Percentiles rank a stretch among this genome's conserved stretches.
phyloP scores from a whole-genome alignment of 2,888 invertebrate species.

The Neoascia interrupta region DNA sequence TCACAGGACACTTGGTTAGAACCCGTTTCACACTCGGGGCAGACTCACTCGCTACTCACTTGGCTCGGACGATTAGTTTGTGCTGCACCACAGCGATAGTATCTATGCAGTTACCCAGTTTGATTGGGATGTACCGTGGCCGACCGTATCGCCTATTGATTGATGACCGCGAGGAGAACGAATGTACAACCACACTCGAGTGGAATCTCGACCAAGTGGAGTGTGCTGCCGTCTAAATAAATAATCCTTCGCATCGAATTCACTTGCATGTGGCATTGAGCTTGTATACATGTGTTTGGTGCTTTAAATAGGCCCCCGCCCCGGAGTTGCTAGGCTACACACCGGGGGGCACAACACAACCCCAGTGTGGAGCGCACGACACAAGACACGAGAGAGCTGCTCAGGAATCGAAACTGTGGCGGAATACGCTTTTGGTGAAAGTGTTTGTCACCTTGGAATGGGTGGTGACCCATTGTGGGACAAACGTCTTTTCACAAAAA shows the following conservation, averaged over 20 bases:
- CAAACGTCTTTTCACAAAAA: conserved; percentile 1
- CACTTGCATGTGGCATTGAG: conserved; percentile 56
- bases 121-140: conserved; percentile 73
- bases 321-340: conserved; percentile 49
- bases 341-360: conserved; percentile 2
- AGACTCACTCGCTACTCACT: conserved; percentile 75
- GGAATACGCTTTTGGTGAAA: not conserved
- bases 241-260: conserved; percentile 15
- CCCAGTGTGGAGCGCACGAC: too few relatives aligned
- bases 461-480: too few relatives aligned
- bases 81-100: conserved; percentile 81
- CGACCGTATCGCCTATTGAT: conserved; percentile 38
- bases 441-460: conserved; percentile 48
- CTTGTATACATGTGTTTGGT: conserved; percentile 21
- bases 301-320: conserved; percentile 35
- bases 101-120: conserved; percentile 85
- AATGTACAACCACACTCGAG: conserved; percentile 19
- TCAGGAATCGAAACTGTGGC: too few relatives aligned
- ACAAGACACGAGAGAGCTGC: conserved; percentile 29
- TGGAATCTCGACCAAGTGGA: conserved; percentile 52
- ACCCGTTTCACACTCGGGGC: conserved; percentile 5
- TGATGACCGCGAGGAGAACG: conserved; percentile 14
- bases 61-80: conserved; percentile 78
- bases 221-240: conserved; percentile 23
- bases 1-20: not conserved